These are phyloP conservation scores for Seladonia tumulorum DNA, from an alignment of 2,888 invertebrate genomes.

Conservation along the genomic window DNA sequence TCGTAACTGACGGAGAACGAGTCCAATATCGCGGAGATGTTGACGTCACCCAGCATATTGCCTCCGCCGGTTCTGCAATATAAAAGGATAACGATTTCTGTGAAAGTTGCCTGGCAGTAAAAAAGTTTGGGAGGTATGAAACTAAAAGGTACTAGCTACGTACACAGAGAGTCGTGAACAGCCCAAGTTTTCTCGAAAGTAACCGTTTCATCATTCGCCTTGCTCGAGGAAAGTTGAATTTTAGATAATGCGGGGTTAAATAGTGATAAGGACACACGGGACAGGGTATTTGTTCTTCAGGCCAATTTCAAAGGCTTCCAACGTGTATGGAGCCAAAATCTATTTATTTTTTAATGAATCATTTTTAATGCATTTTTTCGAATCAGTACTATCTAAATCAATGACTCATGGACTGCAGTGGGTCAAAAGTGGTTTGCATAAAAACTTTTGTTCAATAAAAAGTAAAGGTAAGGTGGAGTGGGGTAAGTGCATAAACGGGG, in stretches of 20 bases:
- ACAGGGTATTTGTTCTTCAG: not conserved
- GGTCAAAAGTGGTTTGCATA: too few relatives aligned
- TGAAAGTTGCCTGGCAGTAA: constrained; percentile 32
- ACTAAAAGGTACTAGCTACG: constrained; percentile 19
- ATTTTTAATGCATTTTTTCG: not conserved
- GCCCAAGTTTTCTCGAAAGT: constrained; percentile 10
- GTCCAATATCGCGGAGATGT: constrained; percentile 97
- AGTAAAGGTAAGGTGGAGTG: too few relatives aligned
- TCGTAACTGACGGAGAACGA: constrained; percentile 98
- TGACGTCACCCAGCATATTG: constrained; percentile 96
- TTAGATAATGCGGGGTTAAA: constrained; percentile 9
- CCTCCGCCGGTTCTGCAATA: constrained; percentile 89
- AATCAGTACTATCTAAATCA: too few relatives aligned
- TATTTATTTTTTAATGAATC: not conserved
- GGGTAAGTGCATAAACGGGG: too few relatives aligned
- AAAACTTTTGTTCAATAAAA: too few relatives aligned
- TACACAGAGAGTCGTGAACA: constrained; percentile 10
- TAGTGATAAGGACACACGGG: not conserved
- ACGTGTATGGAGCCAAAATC: not conserved
- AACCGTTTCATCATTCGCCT: constrained; percentile 14
- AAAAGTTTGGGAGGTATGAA: constrained; percentile 23
- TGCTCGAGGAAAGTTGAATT: constrained; percentile 2
- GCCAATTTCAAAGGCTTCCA: not conserved
- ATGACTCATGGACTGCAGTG: too few relatives aligned
- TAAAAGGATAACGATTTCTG: constrained; percentile 58